phyloP scores from a whole-genome alignment of 2,797 vertebrate genomes.

The Phataginus tetradactyla region DNA sequence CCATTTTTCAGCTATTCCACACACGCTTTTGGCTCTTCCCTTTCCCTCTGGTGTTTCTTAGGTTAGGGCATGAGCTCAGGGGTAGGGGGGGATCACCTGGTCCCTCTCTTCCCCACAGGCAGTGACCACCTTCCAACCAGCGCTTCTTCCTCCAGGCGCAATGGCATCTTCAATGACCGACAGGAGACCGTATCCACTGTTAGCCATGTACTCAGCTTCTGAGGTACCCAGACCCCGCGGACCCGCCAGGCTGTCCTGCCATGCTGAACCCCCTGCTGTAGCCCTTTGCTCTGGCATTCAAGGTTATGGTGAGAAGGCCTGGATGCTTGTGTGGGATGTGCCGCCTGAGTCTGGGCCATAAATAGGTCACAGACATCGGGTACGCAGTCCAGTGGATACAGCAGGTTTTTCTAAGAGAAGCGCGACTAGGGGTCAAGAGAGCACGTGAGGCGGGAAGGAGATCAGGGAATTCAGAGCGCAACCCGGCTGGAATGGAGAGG shows the following conservation, averaged over 20 bases:
- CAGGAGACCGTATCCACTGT: slow-evolving; percentile 83
- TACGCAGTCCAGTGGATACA: neutral
- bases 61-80: neutral
- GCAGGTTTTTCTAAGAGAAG: neutral
- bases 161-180: slow-evolving; percentile 87
- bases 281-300: neutral
- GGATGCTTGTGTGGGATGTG: neutral
- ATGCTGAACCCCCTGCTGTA: fast-evolving
- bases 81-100: neutral
- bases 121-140: neutral
- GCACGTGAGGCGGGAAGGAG: neutral
- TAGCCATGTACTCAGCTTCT: slow-evolving; percentile 87
- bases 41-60: neutral
- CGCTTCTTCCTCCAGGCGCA: slow-evolving; percentile 80
- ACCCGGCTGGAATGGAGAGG: neutral
- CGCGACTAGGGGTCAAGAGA: neutral
- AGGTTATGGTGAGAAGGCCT: neutral
- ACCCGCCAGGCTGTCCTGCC: neutral
- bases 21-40: neutral
- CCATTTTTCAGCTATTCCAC: neutral
- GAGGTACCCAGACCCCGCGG: slow-evolving; percentile 84
- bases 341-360: neutral
- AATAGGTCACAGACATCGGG: neutral
- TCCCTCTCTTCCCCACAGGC: neutral
- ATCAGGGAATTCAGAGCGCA: neutral